Evolutionary conservation across 1,140 invertebrate species (phyloP).

Genomic region (Psilanteris sp.): DNA sequence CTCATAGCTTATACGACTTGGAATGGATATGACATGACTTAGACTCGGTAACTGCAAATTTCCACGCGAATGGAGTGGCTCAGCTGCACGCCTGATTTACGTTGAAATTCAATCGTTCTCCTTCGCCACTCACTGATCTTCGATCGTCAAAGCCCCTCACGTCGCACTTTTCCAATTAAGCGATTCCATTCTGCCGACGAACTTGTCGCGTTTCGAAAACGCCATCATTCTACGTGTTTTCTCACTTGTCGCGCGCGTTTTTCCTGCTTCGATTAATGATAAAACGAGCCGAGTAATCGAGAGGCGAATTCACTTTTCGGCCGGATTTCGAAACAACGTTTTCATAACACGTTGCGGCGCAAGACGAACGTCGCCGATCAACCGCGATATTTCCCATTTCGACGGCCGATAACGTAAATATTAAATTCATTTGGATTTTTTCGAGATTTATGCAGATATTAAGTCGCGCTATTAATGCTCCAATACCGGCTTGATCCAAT

Average conservation of each 20-base stretch:
- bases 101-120: conserved; percentile 59
- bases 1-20: conserved; percentile 53
- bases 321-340: conserved; percentile 4
- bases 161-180: conserved; percentile 64
- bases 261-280: conserved; percentile 36
- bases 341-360: conserved; percentile 1
- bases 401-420: conserved; percentile 12
- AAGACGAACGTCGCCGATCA: not conserved
- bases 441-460: conserved; percentile 22
- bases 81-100: conserved; percentile 59
- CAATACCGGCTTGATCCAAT: not conserved
- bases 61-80: conserved; percentile 59
- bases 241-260: conserved; percentile 36
- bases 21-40: conserved; percentile 60
- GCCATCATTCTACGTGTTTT: conserved; percentile 47
- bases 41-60: conserved; percentile 60
- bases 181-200: conserved; percentile 54
- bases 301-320: too few relatives aligned
- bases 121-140: conserved; percentile 58
- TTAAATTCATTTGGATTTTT: conserved; percentile 29
- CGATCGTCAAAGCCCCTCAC: conserved; percentile 50
- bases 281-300: conserved; percentile 22
- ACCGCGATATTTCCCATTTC: conserved; percentile 6
- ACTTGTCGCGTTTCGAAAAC: conserved; percentile 60
- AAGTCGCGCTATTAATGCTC: conserved; percentile 20